Conservation (phyloP, 2,888 invertebrate genomes). For the Trichogramma evanescens region DNA sequence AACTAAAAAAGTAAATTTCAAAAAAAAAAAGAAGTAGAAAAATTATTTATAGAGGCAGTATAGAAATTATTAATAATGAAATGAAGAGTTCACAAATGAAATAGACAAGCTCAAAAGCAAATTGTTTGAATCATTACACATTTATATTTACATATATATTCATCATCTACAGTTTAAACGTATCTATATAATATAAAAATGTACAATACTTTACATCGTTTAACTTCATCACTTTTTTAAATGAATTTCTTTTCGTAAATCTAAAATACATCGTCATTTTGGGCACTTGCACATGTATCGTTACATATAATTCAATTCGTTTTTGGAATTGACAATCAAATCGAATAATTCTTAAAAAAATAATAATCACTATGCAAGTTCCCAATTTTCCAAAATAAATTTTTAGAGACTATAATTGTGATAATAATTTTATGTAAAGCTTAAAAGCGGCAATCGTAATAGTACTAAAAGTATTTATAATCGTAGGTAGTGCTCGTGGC, state of each 20-base stretch:
- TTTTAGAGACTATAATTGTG: too few species aligned
- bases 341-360: conserved; percentile 1
- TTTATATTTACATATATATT: conserved; percentile 22
- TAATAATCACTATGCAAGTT: background rate
- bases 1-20: too few species aligned
- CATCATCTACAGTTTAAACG: conserved; percentile 14
- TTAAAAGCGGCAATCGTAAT: background rate
- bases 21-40: background rate
- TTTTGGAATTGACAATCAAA: background rate
- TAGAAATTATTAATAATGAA: background rate
- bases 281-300: conserved; percentile 6
- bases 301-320: too few species aligned
- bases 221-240: background rate
- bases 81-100: background rate
- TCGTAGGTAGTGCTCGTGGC: background rate
- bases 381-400: too few species aligned
- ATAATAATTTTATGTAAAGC: too few species aligned
- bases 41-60: background rate
- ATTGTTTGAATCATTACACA: conserved; percentile 11
- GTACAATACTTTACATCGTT: conserved; percentile 14
- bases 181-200: conserved; percentile 11
- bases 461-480: background rate
- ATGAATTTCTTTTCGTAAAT: conserved; percentile 11
- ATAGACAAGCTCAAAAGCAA: background rate
- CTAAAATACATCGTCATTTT: conserved; percentile 4